These are phyloP conservation scores for Caradrina kadenii DNA, from an alignment of 2,888 invertebrate species.

Conservation along the genomic window DNA sequence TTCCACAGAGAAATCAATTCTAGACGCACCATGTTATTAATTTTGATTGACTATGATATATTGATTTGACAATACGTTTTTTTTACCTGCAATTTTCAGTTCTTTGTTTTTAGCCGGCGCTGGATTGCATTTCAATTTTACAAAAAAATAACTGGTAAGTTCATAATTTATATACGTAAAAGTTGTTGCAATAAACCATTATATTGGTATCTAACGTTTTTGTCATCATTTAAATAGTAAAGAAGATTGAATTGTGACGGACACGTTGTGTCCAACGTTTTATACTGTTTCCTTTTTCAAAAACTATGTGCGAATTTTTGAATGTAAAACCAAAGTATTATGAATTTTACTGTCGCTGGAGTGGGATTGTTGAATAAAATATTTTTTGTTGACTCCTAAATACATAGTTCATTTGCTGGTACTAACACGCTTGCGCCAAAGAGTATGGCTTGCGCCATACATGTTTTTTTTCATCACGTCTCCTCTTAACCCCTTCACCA, in stretches of 20 bases:
- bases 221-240: neutral
- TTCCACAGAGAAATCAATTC: conserved; percentile 10
- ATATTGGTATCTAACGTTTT: neutral
- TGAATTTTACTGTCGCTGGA: too few relatives aligned
- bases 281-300: conserved; percentile 61
- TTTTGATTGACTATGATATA: neutral
- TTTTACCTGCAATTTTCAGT: conserved; percentile 55
- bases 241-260: neutral
- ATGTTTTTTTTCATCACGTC: neutral
- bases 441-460: too few relatives aligned
- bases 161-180: neutral
- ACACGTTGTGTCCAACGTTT: conserved; percentile 15
- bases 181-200: neutral
- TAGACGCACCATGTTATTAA: neutral
- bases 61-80: conserved; percentile 20
- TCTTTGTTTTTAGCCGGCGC: conserved; percentile 64
- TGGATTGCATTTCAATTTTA: conserved; percentile 62
- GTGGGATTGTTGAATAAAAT: neutral
- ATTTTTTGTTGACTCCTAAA: neutral
- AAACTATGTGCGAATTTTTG: conserved; percentile 37
- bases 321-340: too few relatives aligned
- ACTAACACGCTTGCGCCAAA: too few relatives aligned
- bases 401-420: neutral
- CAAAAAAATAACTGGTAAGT: conserved; percentile 45
- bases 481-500: too few relatives aligned